Percentiles rank a stretch among this genome's conserved stretches.
Conservation (phyloP, 2,888 invertebrate species). For the Penaeus monodon region DNA sequence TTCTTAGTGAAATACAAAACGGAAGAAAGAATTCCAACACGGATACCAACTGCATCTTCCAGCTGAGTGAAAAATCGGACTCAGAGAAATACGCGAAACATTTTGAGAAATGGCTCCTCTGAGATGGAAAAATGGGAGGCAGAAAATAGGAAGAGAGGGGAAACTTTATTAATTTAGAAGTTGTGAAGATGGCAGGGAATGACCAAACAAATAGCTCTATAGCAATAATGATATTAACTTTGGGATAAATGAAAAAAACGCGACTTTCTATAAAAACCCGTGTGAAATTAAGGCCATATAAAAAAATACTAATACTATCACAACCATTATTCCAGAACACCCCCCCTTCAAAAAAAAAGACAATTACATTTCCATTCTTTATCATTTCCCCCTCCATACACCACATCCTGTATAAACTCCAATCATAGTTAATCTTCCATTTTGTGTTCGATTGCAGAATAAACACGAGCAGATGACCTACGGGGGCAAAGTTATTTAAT, state of each 20-base stretch:
- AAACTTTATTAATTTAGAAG: constrained; percentile 35
- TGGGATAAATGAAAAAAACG: neutral
- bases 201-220: constrained; percentile 23
- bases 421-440: no score
- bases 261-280: neutral
- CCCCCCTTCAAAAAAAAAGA: no score
- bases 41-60: no score
- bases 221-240: constrained; percentile 9
- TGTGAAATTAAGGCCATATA: neutral
- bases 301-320: neutral
- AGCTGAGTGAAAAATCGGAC: neutral
- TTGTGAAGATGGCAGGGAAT: constrained; percentile 22
- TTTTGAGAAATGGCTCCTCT: constrained; percentile 5
- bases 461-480: no score
- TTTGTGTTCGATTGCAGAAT: no score
- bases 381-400: no score
- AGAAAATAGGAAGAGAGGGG: constrained; percentile 25
- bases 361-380: no score
- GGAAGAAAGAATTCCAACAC: no score
- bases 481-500: no score
- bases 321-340: no score
- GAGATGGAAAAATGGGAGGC: constrained; percentile 16
- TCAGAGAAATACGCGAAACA: neutral
- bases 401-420: no score
- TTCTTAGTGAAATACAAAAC: no score